Conservation (phyloP, 2,888 invertebrate genomes). For the Amphipyra tragopoginis region DNA sequence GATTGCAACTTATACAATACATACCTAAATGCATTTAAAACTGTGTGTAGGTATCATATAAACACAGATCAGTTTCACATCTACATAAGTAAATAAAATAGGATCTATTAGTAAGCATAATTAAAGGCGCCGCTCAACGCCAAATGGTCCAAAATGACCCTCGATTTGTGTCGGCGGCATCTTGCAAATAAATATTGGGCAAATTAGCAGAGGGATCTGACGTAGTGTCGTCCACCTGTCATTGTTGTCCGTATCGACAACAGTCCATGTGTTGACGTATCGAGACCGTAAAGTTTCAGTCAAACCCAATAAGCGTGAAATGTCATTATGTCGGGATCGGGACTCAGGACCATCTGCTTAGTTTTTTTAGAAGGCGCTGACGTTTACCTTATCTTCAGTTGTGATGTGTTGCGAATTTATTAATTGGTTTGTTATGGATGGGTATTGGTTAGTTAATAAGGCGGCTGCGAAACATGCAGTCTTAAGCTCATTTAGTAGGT, state of each 20-base stretch:
- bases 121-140: slow-evolving; percentile 74
- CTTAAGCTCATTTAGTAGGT: background rate
- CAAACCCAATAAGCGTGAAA: slow-evolving; percentile 75
- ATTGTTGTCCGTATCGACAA: slow-evolving; percentile 68
- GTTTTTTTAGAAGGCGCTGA: slow-evolving; percentile 31
- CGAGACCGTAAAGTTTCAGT: slow-evolving; percentile 50
- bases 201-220: slow-evolving; percentile 82
- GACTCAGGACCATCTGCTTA: slow-evolving; percentile 48
- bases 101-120: slow-evolving; percentile 61
- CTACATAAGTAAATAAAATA: slow-evolving; percentile 25
- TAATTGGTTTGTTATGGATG: background rate
- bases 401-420: slow-evolving; percentile 12
- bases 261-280: slow-evolving; percentile 75
- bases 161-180: slow-evolving; percentile 83
- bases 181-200: slow-evolving; percentile 87
- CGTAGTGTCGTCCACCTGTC: slow-evolving; percentile 76
- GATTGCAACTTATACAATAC: too few relatives aligned
- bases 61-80: slow-evolving; percentile 13
- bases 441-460: background rate
- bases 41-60: background rate
- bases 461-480: background rate
- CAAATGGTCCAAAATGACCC: slow-evolving; percentile 80
- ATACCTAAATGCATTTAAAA: background rate
- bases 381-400: slow-evolving; percentile 13
- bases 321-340: slow-evolving; percentile 72